Evolutionary conservation across 37 sponge, comb jelly and placozoan species (phyloP).

Genomic region (Lycopodina hypogea): DNA sequence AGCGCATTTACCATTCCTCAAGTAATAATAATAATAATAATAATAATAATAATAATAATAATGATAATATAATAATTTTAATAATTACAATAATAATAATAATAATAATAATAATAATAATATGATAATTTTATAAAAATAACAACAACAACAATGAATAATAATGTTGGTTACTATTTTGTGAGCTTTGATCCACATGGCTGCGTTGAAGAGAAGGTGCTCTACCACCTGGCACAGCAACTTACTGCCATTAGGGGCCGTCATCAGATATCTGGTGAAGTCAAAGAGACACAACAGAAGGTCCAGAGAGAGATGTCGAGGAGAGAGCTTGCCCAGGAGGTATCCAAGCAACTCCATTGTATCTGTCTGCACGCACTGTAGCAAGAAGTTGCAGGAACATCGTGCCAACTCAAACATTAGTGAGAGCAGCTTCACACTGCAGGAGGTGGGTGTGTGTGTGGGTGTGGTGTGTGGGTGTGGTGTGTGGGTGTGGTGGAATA

Average conservation of each 20-base stretch:
- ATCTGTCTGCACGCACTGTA: slow-evolving; percentile 49
- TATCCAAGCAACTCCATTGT: slow-evolving; percentile 44
- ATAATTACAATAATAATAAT: neutral
- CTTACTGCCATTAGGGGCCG: slow-evolving; percentile 43
- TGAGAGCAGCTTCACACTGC: slow-evolving; percentile 48
- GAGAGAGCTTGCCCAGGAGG: slow-evolving; percentile 61
- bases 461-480: slow-evolving; percentile 4
- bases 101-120: too few species aligned
- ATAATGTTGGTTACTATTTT: slow-evolving; percentile 7
- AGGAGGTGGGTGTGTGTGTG: neutral
- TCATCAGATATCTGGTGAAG: slow-evolving; percentile 41
- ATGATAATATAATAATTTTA: too few species aligned
- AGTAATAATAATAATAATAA: too few species aligned
- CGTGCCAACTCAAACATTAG: slow-evolving; percentile 56
- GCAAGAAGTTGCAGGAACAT: slow-evolving; percentile 42
- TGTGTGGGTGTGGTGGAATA: too few species aligned
- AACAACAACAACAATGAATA: neutral
- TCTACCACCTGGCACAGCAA: slow-evolving; percentile 59
- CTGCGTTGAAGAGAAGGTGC: slow-evolving; percentile 64
- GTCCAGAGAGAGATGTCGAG: slow-evolving; percentile 40
- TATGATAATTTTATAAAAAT: neutral
- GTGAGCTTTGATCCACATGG: slow-evolving; percentile 57
- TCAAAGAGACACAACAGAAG: slow-evolving; percentile 41
- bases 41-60: too few species aligned
- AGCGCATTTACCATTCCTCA: too few species aligned